Evolutionary conservation across 92 coral and sea anemone genomes (phyloP).

Genomic region (Palythoa caribaeorum): DNA sequence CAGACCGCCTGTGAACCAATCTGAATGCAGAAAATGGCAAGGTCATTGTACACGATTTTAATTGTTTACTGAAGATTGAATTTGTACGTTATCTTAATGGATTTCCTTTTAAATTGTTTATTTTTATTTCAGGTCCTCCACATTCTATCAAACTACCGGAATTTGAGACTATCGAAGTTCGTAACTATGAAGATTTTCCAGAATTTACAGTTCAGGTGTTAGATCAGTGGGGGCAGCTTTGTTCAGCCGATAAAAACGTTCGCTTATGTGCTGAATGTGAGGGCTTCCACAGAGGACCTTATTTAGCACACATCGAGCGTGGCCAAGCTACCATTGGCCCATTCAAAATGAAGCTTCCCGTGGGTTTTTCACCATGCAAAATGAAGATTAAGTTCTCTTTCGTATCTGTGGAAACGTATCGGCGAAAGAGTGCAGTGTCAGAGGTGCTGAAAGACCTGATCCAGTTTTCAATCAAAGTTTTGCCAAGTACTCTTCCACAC

Average conservation of each 20-base stretch:
- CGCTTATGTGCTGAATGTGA: constrained; percentile 76
- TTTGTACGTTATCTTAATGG: no score
- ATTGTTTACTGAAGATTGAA: no score
- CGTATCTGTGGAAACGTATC: constrained; percentile 66
- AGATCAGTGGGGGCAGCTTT: constrained; percentile 85
- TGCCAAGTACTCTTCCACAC: constrained; percentile 86
- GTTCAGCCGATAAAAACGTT: constrained; percentile 68
- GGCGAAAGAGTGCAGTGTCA: constrained; percentile 73
- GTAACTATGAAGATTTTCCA: constrained; percentile 84
- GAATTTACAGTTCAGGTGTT: constrained; percentile 82
- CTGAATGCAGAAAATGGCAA: no score
- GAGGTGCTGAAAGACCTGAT: constrained; percentile 74
- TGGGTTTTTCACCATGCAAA: constrained; percentile 72
- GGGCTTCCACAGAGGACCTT: constrained; percentile 76
- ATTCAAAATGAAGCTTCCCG: constrained; percentile 70
- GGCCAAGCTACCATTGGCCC: constrained; percentile 78
- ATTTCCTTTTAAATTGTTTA: background rate
- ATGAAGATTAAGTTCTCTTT: constrained; percentile 74
- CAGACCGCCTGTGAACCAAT: no score
- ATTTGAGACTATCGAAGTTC: constrained; percentile 79
- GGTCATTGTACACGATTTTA: no score
- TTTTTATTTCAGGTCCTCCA: constrained; percentile 69
- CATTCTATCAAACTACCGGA: constrained; percentile 75
- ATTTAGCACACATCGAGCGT: constrained; percentile 74
- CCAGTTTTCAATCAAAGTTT: constrained; percentile 78